phyloP scores from a whole-genome alignment of 2,888 invertebrate species.

The Schrankia costaestrigalis region DNA sequence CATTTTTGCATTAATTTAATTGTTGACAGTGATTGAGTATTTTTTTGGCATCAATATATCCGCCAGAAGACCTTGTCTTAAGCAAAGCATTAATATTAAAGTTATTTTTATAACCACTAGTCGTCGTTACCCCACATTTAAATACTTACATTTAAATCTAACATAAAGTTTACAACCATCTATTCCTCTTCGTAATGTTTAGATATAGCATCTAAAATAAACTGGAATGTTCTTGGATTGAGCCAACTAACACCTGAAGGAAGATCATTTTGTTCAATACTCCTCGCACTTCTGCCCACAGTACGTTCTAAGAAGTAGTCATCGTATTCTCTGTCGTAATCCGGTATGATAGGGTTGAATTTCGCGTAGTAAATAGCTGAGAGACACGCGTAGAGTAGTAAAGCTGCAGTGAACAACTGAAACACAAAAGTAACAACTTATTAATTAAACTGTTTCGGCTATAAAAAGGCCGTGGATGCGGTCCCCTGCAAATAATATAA shows the following conservation, averaged over 20 bases:
- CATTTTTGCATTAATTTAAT: too few species aligned
- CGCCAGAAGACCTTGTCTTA: too few species aligned
- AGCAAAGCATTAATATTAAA: neutral
- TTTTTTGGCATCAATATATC: too few species aligned
- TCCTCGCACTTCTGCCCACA: constrained; percentile 73
- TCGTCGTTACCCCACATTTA: constrained; percentile 24
- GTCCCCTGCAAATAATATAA: too few species aligned
- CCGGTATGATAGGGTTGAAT: constrained; percentile 90
- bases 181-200: constrained; percentile 60
- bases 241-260: constrained; percentile 78
- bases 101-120: neutral
- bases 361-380: constrained; percentile 94
- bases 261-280: constrained; percentile 56
- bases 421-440: constrained; percentile 22
- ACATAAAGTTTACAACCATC: too few species aligned
- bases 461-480: too few species aligned
- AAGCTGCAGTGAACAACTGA: constrained; percentile 89
- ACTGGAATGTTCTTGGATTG: constrained; percentile 83
- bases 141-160: constrained; percentile 4
- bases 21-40: too few species aligned
- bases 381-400: constrained; percentile 91
- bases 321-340: constrained; percentile 87
- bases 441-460: neutral
- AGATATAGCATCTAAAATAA: constrained; percentile 81
- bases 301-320: constrained; percentile 87